These are phyloP conservation scores for Cotesia congregata DNA, from an alignment of 2,888 invertebrate genomes.

Conservation along the genomic window DNA sequence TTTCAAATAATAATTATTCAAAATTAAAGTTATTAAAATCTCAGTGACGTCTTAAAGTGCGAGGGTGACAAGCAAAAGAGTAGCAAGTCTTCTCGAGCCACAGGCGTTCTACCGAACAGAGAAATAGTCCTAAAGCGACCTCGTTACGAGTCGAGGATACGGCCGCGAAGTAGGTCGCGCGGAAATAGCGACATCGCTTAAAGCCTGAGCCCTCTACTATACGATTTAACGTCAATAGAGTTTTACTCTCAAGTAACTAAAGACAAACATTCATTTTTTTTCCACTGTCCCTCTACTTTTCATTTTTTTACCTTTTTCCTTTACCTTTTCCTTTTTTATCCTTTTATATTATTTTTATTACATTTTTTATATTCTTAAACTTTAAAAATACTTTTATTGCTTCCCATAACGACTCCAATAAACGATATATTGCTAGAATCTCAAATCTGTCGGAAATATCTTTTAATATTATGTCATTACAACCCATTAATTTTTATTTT, in stretches of 20 bases:
- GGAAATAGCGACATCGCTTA: conserved; percentile 58
- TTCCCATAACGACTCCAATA: neutral
- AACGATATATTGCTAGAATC: neutral
- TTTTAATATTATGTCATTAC: neutral
- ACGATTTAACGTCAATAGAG: conserved; percentile 60
- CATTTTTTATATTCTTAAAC: neutral
- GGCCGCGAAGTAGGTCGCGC: conserved; percentile 59
- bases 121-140: conserved; percentile 63
- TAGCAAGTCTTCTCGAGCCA: conserved; percentile 28
- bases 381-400: neutral
- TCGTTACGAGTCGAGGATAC: conserved; percentile 56
- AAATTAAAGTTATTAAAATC: conserved; percentile 1
- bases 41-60: conserved; percentile 18
- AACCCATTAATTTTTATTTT: neutral
- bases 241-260: conserved; percentile 22
- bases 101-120: conserved; percentile 46
- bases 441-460: neutral
- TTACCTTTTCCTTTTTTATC: conserved; percentile 12
- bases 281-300: neutral
- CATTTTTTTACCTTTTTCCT: neutral
- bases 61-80: conserved; percentile 35
- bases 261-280: conserved; percentile 15
- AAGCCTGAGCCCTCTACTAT: conserved; percentile 47
- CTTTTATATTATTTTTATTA: too few relatives aligned
- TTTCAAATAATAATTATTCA: too few relatives aligned